phyloP scores from a whole-genome alignment of 2,113 vertebrate species.

The Oryzias curvinotus region DNA sequence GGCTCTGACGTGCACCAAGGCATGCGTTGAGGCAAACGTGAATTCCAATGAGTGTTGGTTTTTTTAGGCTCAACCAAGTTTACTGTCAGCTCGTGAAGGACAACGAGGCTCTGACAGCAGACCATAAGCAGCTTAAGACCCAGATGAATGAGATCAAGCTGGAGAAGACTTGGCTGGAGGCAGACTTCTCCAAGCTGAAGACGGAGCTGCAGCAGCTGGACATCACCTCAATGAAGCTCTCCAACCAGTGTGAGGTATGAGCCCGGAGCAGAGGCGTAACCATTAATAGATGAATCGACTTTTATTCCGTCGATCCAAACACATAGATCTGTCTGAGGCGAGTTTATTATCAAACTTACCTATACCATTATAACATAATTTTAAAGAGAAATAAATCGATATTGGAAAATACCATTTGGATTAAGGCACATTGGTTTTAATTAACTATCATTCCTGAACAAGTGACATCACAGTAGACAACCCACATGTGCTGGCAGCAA shows the following conservation, averaged over 20 bases:
- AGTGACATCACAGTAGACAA: too few relatives aligned
- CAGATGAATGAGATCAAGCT: slow-evolving; percentile 88
- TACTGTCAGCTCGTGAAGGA: slow-evolving; percentile 90
- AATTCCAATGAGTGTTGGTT: not conserved
- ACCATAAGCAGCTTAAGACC: slow-evolving; percentile 94
- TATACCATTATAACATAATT: too few relatives aligned
- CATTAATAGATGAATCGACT: too few relatives aligned
- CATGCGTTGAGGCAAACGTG: not conserved
- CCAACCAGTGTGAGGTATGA: slow-evolving; percentile 93
- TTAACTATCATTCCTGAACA: too few relatives aligned
- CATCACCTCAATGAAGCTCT: slow-evolving; percentile 91
- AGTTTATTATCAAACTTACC: too few relatives aligned
- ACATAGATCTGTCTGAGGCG: too few relatives aligned
- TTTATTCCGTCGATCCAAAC: too few relatives aligned
- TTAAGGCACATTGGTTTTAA: too few relatives aligned
- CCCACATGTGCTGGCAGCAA: too few relatives aligned
- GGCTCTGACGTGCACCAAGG: not conserved
- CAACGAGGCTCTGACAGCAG: slow-evolving; percentile 86
- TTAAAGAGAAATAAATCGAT: too few relatives aligned
- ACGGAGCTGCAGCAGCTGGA: slow-evolving; percentile 95
- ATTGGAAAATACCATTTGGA: too few relatives aligned
- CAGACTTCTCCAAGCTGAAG: slow-evolving; percentile 90
- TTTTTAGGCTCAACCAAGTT: slow-evolving; percentile 83
- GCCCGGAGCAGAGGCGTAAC: not conserved
- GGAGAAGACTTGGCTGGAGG: slow-evolving; percentile 92